Evolutionary conservation across 2,113 vertebrate species (phyloP), one percentile per base, ranked within the genome.

Genomic region (Anser cygnoides): DNA sequence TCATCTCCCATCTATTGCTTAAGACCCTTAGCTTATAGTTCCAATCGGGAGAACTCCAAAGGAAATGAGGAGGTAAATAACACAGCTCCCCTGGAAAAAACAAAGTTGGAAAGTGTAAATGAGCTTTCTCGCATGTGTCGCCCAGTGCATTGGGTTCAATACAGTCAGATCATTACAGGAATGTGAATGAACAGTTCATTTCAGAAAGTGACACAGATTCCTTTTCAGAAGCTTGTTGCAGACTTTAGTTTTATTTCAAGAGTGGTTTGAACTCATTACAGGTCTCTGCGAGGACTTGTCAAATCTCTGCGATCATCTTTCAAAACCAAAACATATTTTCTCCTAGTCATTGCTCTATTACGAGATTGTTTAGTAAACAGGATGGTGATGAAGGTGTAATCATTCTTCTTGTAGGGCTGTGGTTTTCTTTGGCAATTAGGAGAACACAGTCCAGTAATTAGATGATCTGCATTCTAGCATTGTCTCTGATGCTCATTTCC

Each of bases 81-180:
- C 43, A 82, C 77, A 83, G 66, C 35, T 92, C 37, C 61, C 41
- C 77, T 67, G 65, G 55, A 65, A 82, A 65, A 82, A 94, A 73
- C 88, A 92, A 92, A 90, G 76, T 90, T 90, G 77, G 73, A 93
- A 79, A 92, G 91, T 89, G 87, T 85, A 93, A 96, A 93, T 92
- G 92, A 94, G 87, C 67, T 94, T 84, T 96, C 80, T 93, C 93
- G 63, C 62, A 33, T 91, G 81, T 29, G 35, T 82, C 79, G 50
- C 62, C 93, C 55, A 20, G 54, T 77, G 89, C 5, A 1, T 61
- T 92, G 84, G 28, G 81, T 96, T 93, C 87, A 91, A 77, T 85
- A 63, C 66, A 63, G 78, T 85, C 89, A 91, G 67, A 95, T 92
- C 84, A 94, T 96, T 96, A 96, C 84, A 96, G 77, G 89, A 96